phyloP scores from a whole-genome alignment of 2,797 vertebrate genomes.

The Danio albolineatus region DNA sequence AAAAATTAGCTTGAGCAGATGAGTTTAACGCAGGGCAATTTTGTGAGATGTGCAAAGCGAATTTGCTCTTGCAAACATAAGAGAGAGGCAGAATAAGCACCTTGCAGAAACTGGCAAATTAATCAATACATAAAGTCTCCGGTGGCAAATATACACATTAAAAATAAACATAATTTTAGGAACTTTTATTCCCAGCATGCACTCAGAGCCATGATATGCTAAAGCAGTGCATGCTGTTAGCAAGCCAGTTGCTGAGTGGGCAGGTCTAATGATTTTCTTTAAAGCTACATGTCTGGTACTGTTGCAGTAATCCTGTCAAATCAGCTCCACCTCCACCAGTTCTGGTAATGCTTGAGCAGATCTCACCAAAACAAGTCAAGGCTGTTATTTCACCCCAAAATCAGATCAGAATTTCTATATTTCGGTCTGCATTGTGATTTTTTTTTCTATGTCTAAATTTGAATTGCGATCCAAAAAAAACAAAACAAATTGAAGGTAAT shows the following conservation, averaged over 20 bases:
- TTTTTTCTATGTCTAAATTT: background rate
- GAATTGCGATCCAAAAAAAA: too few relatives aligned
- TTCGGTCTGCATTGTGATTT: background rate
- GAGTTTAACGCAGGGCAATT: constrained; percentile 15
- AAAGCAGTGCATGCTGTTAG: constrained; percentile 35
- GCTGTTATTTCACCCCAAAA: constrained; percentile 1
- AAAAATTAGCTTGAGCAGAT: background rate
- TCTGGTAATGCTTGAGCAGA: background rate
- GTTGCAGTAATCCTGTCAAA: constrained; percentile 1
- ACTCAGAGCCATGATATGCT: constrained; percentile 35
- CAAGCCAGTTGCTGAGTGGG: background rate
- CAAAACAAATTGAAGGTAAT: too few relatives aligned
- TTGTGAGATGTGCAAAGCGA: constrained; percentile 40
- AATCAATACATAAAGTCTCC: background rate
- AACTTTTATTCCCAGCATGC: constrained; percentile 34
- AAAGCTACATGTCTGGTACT: background rate
- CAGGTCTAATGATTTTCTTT: constrained; percentile 16
- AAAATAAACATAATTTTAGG: constrained; percentile 7
- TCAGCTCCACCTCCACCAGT: constrained; percentile 16
- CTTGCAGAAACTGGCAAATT: constrained; percentile 9
- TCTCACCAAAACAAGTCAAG: background rate
- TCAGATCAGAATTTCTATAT: background rate
- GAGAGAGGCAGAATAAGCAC: constrained; percentile 18
- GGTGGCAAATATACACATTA: constrained; percentile 6
- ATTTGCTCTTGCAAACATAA: constrained; percentile 44